Evolutionary conservation across 2,888 invertebrate genomes (phyloP), one percentile per base, ranked within the genome.

Genomic region (Tetanocera ferruginea): DNA sequence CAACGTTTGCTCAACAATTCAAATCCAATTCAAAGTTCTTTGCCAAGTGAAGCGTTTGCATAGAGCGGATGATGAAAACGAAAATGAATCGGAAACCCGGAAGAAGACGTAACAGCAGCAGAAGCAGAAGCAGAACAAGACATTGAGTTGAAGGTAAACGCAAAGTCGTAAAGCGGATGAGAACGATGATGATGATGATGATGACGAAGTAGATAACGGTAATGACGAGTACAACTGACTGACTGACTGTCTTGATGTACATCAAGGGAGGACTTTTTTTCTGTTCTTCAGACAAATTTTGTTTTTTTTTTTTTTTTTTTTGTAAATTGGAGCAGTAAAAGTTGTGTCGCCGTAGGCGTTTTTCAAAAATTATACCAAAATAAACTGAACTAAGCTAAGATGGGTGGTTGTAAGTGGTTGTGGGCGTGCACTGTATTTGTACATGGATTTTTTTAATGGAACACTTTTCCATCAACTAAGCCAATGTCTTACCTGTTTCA

Each of bases 291-390:
- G n/a, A n/a, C n/a, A n/a, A n/a, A n/a, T n/a, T n/a, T n/a, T n/a
- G n/a, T n/a, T n/a, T n/a, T n/a, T n/a, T n/a, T 55, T 55, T 19
- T 5, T 17, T 5, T 52, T 8, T 14, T 17, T 4, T 52, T 52
- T 71, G 8, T 31, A 34, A 55, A 55, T 34, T 55, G 34, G 31
- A 71, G 23, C 28, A 71, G 31, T 34, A 70, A 77, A 77, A 81
- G 76, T 81, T 80, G 81, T 43, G 43, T 84, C 83, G 85, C 84
- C 85, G 80, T 84, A 82, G 87, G 87, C 86, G 84, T 83, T 85
- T 86, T 85, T 83, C 83, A 81, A 85, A 85, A 85, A 83, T 84
- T 80, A 84, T 84, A 85, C 83, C 83, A 81, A 80, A 83, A 85
- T 85, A 83, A 84, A 83, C 83, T 84, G 83, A 85, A 72, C 49